Evolutionary conservation across 2,113 vertebrate genomes (phyloP), one percentile per base, ranked within the genome.

Genomic region (Podarcis muralis): DNA sequence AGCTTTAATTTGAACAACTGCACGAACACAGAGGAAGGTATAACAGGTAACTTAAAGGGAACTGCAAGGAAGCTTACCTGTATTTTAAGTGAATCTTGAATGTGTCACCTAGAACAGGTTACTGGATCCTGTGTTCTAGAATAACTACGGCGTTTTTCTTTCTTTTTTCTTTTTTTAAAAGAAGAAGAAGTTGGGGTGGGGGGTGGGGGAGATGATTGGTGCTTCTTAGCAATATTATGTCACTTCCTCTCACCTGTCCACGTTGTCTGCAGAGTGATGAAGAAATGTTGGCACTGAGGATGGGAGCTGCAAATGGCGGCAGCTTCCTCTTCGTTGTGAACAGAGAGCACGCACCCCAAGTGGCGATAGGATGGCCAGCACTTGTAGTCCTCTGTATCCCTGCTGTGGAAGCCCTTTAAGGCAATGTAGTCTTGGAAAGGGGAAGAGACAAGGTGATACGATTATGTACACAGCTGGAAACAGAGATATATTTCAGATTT

Each of bases 311-410:
- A 99, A 82, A 98, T 97, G 84, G 94, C 43, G 0, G 97, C 98
- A 0, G 97, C 98, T 93, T 99, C 98, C 83, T 92, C 95, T 0
- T 95, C 93, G 0, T 96, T 94, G 93, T 98, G 97, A 32, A 98
- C 93, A 0, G 98, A 98, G 43, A 98, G 95, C 92, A 98, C 90
- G 75, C 98, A 99, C 79, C 97, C 97, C 95, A 97, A 96, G 93
- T 97, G 97, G 94, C 97, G 97, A 95, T 99, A 98, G 37, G 98
- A 98, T 0, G 97, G 98, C 98, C 98, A 98, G 93, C 98, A 99
- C 90, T 95, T 97, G 93, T 98, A 98, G 88, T 96, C 97, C 25
- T 94, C 93, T 18, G 96, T 95, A 89, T 96, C 97, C 22, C 86
- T 95, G 0, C 93, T 93, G n/a, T 93, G 94, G 96, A 98, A 97